Percentiles rank a stretch among this genome's conserved stretches.
Evolutionary conservation across 1,140 invertebrate species (phyloP).

Genomic region (Maniola jurtina): DNA sequence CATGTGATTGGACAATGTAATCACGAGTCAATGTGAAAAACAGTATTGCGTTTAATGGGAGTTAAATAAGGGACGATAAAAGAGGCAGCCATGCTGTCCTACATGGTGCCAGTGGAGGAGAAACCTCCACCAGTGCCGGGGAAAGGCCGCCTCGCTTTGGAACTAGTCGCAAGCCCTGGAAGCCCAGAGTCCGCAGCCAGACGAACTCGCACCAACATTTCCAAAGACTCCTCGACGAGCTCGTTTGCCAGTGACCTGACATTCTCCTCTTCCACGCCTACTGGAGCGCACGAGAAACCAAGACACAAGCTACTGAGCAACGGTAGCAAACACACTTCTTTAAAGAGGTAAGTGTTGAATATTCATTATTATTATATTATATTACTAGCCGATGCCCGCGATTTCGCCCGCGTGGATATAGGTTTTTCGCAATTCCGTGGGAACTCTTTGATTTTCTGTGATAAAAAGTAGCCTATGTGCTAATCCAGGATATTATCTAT

Average conservation of each 20-base stretch:
- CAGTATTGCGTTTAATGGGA: constrained; percentile 8
- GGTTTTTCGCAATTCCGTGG: too few species aligned
- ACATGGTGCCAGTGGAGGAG: constrained; percentile 83
- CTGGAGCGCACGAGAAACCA: constrained; percentile 77
- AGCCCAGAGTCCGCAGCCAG: constrained; percentile 57
- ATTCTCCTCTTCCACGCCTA: constrained; percentile 79
- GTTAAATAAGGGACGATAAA: constrained; percentile 18
- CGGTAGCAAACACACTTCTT: constrained; percentile 80
- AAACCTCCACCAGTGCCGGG: constrained; percentile 80
- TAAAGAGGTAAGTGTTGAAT: constrained; percentile 80
- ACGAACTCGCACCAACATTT: constrained; percentile 63
- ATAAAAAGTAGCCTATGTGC: too few species aligned
- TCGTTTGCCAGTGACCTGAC: constrained; percentile 80
- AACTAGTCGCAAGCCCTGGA: constrained; percentile 58
- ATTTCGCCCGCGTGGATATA: too few species aligned
- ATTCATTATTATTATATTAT: neutral
- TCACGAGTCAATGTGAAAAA: constrained; percentile 3
- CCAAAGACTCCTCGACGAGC: constrained; percentile 80
- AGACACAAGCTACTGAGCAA: constrained; percentile 80
- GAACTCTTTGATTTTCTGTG: too few species aligned
- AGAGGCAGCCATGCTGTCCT: constrained; percentile 80
- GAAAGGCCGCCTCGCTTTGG: constrained; percentile 76
- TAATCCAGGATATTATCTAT: too few species aligned
- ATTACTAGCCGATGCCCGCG: too few species aligned
- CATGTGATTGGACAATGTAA: constrained; percentile 19